Percentiles rank a stretch among this genome's conserved stretches.
These are phyloP conservation scores for Limnephilus lunatus DNA, from an alignment of 2,888 invertebrate species.

Conservation along the genomic window DNA sequence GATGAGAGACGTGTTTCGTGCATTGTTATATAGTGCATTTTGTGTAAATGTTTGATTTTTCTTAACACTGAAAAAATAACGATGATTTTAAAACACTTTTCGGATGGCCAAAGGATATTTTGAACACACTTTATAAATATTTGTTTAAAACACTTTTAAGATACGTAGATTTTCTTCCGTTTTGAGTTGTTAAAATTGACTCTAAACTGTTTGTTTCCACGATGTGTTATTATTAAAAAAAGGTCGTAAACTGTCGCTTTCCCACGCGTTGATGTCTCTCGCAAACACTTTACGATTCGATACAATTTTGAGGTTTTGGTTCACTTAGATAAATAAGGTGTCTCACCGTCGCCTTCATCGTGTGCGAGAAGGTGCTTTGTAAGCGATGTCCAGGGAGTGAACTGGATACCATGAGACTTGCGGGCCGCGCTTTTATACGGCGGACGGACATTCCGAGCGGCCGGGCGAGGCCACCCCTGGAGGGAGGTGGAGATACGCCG, in stretches of 20 bases:
- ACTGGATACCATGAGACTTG: conserved; percentile 77
- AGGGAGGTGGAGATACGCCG: not conserved
- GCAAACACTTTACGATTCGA: not conserved
- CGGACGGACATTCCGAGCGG: conserved; percentile 69
- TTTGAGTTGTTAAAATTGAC: not conserved
- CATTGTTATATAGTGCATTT: not conserved
- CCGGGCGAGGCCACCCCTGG: conserved; percentile 42
- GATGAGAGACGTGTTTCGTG: not conserved
- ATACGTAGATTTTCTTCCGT: not conserved
- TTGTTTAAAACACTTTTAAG: not conserved
- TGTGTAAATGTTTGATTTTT: not conserved
- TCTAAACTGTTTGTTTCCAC: not conserved
- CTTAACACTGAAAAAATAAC: not conserved
- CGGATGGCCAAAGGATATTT: not conserved
- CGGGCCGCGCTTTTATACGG: conserved; percentile 79
- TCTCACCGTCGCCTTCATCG: conserved; percentile 66
- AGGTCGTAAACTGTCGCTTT: not conserved
- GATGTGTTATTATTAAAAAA: not conserved
- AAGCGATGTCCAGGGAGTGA: conserved; percentile 76
- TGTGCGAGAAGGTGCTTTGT: conserved; percentile 52
- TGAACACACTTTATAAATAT: not conserved
- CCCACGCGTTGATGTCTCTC: conserved; percentile 31
- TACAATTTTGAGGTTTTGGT: not conserved
- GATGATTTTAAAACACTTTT: not conserved
- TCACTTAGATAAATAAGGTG: conserved; percentile 5